These are phyloP conservation scores for Balaenoptera acutorostrata DNA, from an alignment of 2,113 vertebrate genomes.

Conservation along the genomic window DNA sequence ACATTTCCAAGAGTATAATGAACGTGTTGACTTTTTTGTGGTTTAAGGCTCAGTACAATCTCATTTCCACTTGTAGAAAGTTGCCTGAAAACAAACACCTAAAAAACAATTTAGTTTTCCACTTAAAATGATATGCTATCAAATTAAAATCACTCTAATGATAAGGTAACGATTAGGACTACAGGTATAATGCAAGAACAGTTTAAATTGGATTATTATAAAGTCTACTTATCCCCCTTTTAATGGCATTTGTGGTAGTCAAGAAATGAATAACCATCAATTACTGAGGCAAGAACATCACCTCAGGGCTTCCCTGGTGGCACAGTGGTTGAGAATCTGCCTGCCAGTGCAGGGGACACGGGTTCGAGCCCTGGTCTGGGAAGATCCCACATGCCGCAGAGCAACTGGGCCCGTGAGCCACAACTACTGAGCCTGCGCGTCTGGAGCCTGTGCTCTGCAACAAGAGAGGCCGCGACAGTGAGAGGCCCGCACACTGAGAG, in stretches of 20 bases:
- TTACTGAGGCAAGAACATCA: not conserved
- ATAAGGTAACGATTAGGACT: slow-evolving; percentile 32
- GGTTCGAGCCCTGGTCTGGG: too few relatives aligned
- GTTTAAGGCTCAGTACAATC: not conserved
- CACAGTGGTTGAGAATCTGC: too few relatives aligned
- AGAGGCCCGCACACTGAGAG: too few relatives aligned
- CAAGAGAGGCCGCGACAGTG: too few relatives aligned
- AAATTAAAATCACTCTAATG: slow-evolving; percentile 60
- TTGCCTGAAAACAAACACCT: slow-evolving; percentile 43
- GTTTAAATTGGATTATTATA: not conserved
- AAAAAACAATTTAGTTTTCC: slow-evolving; percentile 36
- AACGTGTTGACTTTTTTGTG: not conserved
- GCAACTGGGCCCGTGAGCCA: too few relatives aligned
- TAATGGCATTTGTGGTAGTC: not conserved
- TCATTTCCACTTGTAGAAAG: slow-evolving; percentile 20
- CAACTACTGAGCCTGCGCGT: too few relatives aligned
- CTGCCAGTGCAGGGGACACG: too few relatives aligned
- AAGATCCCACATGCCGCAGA: too few relatives aligned
- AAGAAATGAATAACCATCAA: slow-evolving; percentile 20
- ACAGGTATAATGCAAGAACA: not conserved
- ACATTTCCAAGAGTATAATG: not conserved
- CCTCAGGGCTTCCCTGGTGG: not conserved
- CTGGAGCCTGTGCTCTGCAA: too few relatives aligned
- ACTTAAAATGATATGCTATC: slow-evolving; percentile 51
- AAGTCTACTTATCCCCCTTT: not conserved